Base-by-base conservation (phyloP, 2,113 vertebrate species). In the Campylorhamphus procurvoides region DNA sequence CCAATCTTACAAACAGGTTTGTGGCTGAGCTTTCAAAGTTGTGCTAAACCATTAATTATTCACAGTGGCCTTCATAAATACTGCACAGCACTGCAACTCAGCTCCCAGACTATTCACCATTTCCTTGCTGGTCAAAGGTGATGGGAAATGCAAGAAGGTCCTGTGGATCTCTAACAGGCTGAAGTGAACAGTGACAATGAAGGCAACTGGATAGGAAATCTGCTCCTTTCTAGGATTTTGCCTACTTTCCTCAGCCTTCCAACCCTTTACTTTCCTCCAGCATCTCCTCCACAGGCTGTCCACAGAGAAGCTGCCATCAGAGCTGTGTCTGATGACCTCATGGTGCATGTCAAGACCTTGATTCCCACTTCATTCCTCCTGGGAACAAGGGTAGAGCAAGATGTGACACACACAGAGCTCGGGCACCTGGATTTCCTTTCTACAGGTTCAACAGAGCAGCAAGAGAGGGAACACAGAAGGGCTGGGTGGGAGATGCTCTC, bases 31-130 rank as follows among this genome's bases (percentile, higher is more conserved):
- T 95, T 94, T 96, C 84, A 28, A 88, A 94, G 71, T 71, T 93
- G 84, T 13, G 40, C 92, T 74, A 71, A 90, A 16, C 23, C 46
- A 63, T 97, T 94, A 97, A 98, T 98, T 97, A 98, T 98, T 97
- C 95, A 97, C 90, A 59, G 44, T 68, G 77, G 74, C 71, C 87
- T 94, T 96, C 96, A 93, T 97, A 80, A 97, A 96, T 97, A 93
- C 86, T 97, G 95, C 90, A 94, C 15, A 14, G 79, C 55, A 87
- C 14, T 14, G 74, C 42, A 91, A 53, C 66, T 81, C 94, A 91
- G 53, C 80, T 62, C 83, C n/a, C 40, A 56, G 58, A 14, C 39
- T 64, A 5, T 66, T 85, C 82, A 94, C 53, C 39, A 7, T 87
- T 81, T 89, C 74, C 31, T 75, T n/a, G 9, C 31, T 20, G 37